Evolutionary conservation across 2,888 invertebrate species (phyloP), one percentile per base, ranked within the genome.

Genomic region (Hypomecis atomaria): DNA sequence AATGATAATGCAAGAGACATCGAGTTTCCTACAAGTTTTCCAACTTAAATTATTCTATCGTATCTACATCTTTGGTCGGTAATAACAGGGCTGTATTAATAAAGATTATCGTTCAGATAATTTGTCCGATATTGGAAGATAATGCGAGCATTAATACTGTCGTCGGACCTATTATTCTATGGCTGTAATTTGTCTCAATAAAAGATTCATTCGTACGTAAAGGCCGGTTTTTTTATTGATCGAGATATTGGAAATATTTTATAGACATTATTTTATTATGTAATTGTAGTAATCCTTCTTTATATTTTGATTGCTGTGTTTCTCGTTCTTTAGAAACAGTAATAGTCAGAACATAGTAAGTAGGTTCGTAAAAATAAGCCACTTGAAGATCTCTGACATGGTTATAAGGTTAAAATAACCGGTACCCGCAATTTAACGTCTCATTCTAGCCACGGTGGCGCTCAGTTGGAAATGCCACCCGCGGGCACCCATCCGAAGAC

Each of bases 111-210:
- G 48, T 11, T 44, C 36, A 37, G 38, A 65, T 65, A 57, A 61
- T 65, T 58, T 43, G 34, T 57, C 43, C 48, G 48, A 57, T 65
- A 65, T 58, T 36, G 57, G 37, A 50, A 48, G 36, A 54, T 58
- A 61, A 61, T 65, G 9, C 52, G 23, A 2, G 59, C 53, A 56
- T 52, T 55, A 59, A 57, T 65, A 60, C 57, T 60, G 60, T 59
- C 59, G 13, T 45, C 13, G 13, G 13, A 48, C 54, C 38, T 60
- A 37, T 64, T 59, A 54, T 55, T 54, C 38, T 43, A 56, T 49
- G 37, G n/a, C 38, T 36, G n/a, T 59, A 59, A 56, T 64, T 42
- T 36, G 13, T 34, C 55, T 50, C 38, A 42, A 63, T 58, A 56
- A 50, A 56, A 34, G 33, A 36, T 7, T 23, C 33, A 10, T n/a